phyloP scores from a whole-genome alignment of 2,888 invertebrate species.

The Octonoba sinensis region DNA sequence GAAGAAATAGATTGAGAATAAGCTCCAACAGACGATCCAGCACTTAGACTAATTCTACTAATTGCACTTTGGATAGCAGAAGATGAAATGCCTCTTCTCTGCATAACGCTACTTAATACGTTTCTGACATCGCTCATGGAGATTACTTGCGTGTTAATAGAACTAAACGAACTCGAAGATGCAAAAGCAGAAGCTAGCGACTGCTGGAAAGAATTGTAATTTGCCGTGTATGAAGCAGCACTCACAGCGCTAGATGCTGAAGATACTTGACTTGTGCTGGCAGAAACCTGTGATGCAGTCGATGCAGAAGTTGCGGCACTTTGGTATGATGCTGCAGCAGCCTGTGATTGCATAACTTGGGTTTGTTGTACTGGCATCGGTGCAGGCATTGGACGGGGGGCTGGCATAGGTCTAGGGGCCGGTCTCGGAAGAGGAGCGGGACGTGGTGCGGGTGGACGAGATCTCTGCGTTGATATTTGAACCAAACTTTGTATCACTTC shows the following conservation, averaged over 20 bases:
- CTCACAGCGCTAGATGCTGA: background rate
- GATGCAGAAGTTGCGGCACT: background rate
- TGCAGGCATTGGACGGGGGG: background rate
- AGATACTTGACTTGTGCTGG: background rate
- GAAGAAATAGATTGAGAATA: constrained; percentile 13
- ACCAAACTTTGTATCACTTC: background rate
- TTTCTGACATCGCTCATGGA: no score
- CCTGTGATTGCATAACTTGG: background rate
- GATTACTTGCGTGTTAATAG: background rate
- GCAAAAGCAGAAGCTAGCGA: background rate
- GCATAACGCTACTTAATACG: background rate
- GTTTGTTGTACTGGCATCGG: background rate
- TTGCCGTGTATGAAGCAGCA: background rate
- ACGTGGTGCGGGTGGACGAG: background rate
- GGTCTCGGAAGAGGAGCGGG: background rate
- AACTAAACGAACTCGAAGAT: background rate
- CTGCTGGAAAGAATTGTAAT: no score
- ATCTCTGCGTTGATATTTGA: background rate
- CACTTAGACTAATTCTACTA: background rate
- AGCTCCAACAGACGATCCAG: background rate
- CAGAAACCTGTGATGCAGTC: constrained; percentile 3
- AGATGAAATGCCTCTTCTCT: background rate
- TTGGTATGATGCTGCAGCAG: background rate
- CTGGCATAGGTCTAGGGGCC: no score
- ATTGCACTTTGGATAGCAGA: background rate